Conservation (phyloP, 2,888 invertebrate species). For the Trisateles emortualis region DNA sequence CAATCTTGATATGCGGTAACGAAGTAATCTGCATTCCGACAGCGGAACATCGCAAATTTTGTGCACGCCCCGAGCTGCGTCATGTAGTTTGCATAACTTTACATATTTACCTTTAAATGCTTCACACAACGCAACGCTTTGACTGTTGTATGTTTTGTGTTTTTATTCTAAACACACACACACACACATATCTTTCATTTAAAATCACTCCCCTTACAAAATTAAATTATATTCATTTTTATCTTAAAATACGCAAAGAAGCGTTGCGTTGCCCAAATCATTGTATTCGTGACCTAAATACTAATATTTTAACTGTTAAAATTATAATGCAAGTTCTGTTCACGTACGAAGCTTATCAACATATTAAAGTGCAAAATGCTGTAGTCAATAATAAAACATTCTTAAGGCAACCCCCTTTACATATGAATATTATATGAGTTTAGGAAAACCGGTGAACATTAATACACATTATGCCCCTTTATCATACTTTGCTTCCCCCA, state of each 20-base stretch:
- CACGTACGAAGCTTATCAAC: slow-evolving; percentile 28
- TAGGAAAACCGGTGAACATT: slow-evolving; percentile 45
- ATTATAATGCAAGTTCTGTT: slow-evolving; percentile 30
- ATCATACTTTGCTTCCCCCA: slow-evolving; percentile 74
- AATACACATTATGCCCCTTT: slow-evolving; percentile 56
- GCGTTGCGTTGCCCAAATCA: slow-evolving; percentile 18
- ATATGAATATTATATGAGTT: slow-evolving; percentile 47
- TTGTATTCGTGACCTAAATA: slow-evolving; percentile 30
- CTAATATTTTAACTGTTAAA: slow-evolving; percentile 31
- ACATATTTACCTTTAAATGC: slow-evolving; percentile 72
- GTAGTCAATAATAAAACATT: slow-evolving; percentile 48
- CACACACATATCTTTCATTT: neutral
- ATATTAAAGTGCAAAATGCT: slow-evolving; percentile 43
- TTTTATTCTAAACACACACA: slow-evolving; percentile 20
- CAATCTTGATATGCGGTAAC: slow-evolving; percentile 57
- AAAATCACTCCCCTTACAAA: slow-evolving; percentile 15
- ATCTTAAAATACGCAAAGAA: slow-evolving; percentile 19
- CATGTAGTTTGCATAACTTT: slow-evolving; percentile 79
- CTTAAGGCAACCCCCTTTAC: slow-evolving; percentile 32
- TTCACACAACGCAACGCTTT: slow-evolving; percentile 42
- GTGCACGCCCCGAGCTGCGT: slow-evolving; percentile 56
- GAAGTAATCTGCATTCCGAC: slow-evolving; percentile 70
- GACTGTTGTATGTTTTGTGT: slow-evolving; percentile 23
- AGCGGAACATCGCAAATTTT: slow-evolving; percentile 65
- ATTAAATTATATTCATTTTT: slow-evolving; percentile 15